These are phyloP conservation scores for Steinernema carpocapsae DNA, from an alignment of 2,888 invertebrate species.

Conservation along the genomic window DNA sequence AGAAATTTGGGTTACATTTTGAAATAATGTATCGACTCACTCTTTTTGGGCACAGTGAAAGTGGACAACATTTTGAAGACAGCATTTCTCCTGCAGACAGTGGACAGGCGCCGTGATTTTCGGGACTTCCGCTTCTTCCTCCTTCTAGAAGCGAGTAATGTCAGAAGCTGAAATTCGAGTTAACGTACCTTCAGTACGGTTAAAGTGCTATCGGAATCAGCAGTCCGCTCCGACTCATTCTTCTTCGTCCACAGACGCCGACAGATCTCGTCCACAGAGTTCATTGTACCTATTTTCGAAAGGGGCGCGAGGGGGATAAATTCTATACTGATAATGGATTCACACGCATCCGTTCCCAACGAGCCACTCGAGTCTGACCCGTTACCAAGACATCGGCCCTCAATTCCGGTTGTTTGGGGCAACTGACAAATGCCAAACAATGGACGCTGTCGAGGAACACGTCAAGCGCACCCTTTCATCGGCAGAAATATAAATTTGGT, in stretches of 20 bases:
- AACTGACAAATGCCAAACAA: conserved; percentile 30
- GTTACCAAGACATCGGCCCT: conserved; percentile 35
- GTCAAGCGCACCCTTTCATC: too few species aligned
- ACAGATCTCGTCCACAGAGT: conserved; percentile 14
- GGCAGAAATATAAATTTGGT: too few species aligned
- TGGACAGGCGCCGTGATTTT: not conserved
- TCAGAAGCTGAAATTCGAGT: too few species aligned
- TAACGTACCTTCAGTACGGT: not conserved
- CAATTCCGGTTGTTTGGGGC: conserved; percentile 25
- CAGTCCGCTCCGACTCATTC: not conserved
- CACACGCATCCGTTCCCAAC: conserved; percentile 19
- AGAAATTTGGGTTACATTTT: too few species aligned
- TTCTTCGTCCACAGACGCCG: conserved; percentile 20
- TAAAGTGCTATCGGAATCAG: too few species aligned
- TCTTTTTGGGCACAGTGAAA: conserved; percentile 15
- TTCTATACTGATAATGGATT: conserved; percentile 14
- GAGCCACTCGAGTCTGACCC: conserved; percentile 1
- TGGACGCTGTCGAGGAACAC: too few species aligned
- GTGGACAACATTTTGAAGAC: conserved; percentile 16
- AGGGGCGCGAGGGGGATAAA: not conserved
- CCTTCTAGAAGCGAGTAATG: too few species aligned
- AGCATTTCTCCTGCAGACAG: not conserved
- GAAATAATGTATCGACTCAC: not conserved
- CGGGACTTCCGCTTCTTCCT: too few species aligned
- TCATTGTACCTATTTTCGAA: not conserved